Conservation (phyloP, 2,888 invertebrate genomes). For the Tetragonisca angustula region DNA sequence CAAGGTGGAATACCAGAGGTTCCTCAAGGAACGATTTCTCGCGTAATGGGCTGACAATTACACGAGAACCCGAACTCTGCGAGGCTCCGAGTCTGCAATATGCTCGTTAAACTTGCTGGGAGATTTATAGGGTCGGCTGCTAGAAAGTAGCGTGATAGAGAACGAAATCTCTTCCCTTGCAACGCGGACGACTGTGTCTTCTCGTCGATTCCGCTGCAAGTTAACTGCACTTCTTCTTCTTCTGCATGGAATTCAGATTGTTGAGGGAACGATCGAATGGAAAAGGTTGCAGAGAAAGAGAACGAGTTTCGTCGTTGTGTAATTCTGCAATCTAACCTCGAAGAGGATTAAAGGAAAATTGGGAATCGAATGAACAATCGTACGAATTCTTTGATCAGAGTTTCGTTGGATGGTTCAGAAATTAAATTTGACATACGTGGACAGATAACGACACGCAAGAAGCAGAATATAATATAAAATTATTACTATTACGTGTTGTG, state of each 20-base stretch:
- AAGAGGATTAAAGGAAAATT: no score
- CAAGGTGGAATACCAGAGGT: not conserved
- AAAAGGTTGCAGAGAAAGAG: no score
- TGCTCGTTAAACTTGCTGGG: constrained; percentile 31
- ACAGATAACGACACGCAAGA: no score
- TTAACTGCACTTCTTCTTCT: not conserved
- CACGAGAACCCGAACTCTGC: constrained; percentile 11
- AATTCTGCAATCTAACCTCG: no score
- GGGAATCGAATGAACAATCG: no score
- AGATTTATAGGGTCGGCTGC: constrained; percentile 14
- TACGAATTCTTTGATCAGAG: no score
- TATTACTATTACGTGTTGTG: no score
- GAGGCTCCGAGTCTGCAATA: not conserved
- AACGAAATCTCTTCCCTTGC: constrained; percentile 6
- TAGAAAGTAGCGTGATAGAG: not conserved
- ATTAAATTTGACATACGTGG: no score
- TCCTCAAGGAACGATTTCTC: not conserved
- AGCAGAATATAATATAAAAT: no score
- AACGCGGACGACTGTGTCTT: not conserved
- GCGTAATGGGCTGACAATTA: constrained; percentile 30
- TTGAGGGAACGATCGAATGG: no score
- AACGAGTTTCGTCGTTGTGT: no score
- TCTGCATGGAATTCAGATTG: not conserved
- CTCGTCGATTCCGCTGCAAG: not conserved
- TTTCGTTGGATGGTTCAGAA: no score